Conservation (phyloP, 2,888 invertebrate species). For the Aelia acuminata region DNA sequence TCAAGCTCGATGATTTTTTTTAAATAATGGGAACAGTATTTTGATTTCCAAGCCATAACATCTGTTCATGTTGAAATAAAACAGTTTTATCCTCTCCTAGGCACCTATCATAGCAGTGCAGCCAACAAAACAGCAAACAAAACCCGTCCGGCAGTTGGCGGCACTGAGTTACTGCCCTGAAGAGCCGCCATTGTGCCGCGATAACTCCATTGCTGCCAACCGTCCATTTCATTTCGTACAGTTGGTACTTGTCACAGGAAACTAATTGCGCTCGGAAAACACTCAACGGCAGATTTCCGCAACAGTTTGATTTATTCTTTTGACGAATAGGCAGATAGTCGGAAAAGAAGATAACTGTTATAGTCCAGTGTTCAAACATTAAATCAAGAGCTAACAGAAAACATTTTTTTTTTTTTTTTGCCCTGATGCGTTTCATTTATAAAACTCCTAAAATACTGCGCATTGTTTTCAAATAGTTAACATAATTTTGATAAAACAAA, state of each 20-base stretch:
- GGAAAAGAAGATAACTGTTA: background rate
- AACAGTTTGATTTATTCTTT: slow-evolving; percentile 21
- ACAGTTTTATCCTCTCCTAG: background rate
- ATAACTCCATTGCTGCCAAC: slow-evolving; percentile 40
- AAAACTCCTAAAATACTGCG: background rate
- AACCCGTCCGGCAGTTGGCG: slow-evolving; percentile 9
- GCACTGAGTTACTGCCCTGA: slow-evolving; percentile 24
- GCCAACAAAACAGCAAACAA: slow-evolving; percentile 18
- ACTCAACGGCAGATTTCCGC: slow-evolving; percentile 34
- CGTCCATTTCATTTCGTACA: slow-evolving; percentile 33
- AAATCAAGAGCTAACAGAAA: background rate
- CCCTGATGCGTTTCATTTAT: background rate
- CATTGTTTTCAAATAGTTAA: no score
- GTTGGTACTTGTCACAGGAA: slow-evolving; percentile 14
- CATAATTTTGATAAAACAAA: no score
- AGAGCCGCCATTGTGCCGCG: slow-evolving; percentile 5
- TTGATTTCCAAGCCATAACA: background rate
- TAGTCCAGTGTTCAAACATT: background rate
- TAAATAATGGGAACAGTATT: no score
- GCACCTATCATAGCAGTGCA: slow-evolving; percentile 5
- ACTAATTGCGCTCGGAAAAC: slow-evolving; percentile 40
- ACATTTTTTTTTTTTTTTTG: background rate
- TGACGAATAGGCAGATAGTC: slow-evolving; percentile 11
- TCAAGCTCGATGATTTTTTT: no score
- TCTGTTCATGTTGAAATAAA: background rate